These are phyloP conservation scores for Orchesellides sinensis DNA, from an alignment of 2,888 invertebrate genomes.

Conservation along the genomic window DNA sequence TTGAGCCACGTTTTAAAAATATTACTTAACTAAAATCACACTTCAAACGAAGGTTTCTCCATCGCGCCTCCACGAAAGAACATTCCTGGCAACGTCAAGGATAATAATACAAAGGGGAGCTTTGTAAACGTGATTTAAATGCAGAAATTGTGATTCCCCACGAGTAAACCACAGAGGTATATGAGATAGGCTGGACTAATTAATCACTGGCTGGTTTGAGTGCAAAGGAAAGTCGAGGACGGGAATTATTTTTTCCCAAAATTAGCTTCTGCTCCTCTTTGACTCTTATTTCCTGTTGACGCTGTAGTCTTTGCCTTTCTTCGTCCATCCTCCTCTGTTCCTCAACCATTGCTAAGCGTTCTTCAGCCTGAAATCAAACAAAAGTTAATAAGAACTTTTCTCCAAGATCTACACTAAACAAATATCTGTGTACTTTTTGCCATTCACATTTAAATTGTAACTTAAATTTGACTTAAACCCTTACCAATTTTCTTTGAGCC, in stretches of 20 bases:
- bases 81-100: neutral
- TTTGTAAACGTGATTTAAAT: constrained; percentile 27
- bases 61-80: neutral
- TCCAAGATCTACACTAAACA: neutral
- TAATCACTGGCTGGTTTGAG: constrained; percentile 82
- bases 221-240: constrained; percentile 95
- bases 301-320: constrained; percentile 93
- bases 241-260: constrained; percentile 96
- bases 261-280: constrained; percentile 98
- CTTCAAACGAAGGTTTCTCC: constrained; percentile 15
- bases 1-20: constrained; percentile 55
- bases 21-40: constrained; percentile 49
- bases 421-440: too few relatives aligned
- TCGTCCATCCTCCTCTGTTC: constrained; percentile 98
- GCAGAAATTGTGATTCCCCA: constrained; percentile 9
- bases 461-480: constrained; percentile 75
- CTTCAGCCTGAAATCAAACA: constrained; percentile 87
- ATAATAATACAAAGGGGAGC: neutral
- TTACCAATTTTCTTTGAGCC: constrained; percentile 96
- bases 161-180: neutral
- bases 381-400: neutral
- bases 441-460: too few relatives aligned
- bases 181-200: constrained; percentile 23
- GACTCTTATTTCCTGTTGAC: constrained; percentile 93
- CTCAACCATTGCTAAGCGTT: constrained; percentile 96